phyloP scores from a whole-genome alignment of 92 coral and sea anemone genomes.

The Phymanthus crucifer region DNA sequence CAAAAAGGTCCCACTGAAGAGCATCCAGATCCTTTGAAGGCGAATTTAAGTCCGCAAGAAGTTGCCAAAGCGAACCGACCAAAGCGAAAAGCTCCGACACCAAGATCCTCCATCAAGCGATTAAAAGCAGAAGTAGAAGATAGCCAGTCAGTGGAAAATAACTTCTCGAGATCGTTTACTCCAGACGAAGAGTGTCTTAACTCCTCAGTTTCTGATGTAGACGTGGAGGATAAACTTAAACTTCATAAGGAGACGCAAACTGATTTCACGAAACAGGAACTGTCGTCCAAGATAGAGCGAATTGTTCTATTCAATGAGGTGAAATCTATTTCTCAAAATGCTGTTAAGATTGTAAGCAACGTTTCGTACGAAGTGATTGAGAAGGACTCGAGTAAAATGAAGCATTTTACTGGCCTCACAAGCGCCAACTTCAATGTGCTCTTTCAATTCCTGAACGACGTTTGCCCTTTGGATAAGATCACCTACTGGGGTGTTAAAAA shows the following conservation, averaged over 20 bases:
- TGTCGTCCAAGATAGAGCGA: slow-evolving; percentile 32
- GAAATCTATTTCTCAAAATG: background rate
- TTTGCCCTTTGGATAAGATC: background rate
- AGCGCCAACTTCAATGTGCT: slow-evolving; percentile 8
- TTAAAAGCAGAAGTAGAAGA: slow-evolving; percentile 1
- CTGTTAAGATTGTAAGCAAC: slow-evolving; percentile 22
- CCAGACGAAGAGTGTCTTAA: background rate
- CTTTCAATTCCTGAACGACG: background rate
- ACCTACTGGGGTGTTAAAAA: background rate
- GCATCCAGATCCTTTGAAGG: slow-evolving; percentile 56
- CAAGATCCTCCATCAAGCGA: slow-evolving; percentile 26
- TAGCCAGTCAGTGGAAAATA: background rate
- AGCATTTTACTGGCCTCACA: slow-evolving; percentile 15
- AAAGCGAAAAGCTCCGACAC: slow-evolving; percentile 55
- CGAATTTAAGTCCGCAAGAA: slow-evolving; percentile 39
- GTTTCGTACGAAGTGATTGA: slow-evolving; percentile 28
- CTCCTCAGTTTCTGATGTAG: background rate
- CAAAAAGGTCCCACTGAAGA: slow-evolving; percentile 52
- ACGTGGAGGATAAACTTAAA: background rate
- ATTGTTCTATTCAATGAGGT: slow-evolving; percentile 36
- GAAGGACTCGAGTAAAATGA: slow-evolving; percentile 5
- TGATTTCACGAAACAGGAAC: slow-evolving; percentile 21
- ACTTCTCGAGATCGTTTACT: background rate
- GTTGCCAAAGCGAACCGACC: slow-evolving; percentile 21
- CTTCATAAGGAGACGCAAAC: slow-evolving; percentile 37